Base-by-base conservation (phyloP, 2,888 invertebrate species). In the Lamproptera curius region DNA sequence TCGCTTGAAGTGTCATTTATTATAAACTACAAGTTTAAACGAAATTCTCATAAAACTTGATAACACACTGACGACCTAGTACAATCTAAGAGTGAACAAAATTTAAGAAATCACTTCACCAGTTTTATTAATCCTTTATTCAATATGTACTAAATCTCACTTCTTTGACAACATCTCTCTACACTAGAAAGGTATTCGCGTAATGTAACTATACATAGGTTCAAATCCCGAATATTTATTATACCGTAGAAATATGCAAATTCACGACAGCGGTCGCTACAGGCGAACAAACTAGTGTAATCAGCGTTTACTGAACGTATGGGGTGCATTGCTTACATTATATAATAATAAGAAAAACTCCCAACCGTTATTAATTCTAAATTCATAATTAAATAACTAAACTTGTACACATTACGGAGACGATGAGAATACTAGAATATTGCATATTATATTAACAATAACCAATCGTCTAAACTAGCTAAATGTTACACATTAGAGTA, bases 291-390 rank as follows among this genome's bases (percentile, higher is more conserved):
- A 33, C 36, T 31, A 53, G 61, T 70, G 68, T 70, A 69, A 63
- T 69, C 67, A 65, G 54, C 59, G 50, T 58, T 20, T 59, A 67
- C 61, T 62, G 65, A 66, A 64, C 63, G 52, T 62, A 59, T 55
- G 57, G 55, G 56, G 60, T 65, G 62, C 63, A 58, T 44, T 54
- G 54, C 58, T 58, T 63, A 59, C 52, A 57, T 53, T 49, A 56
- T 58, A 5, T 40, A 59, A 59, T 62, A 58, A 54, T 61, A 63
- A 63, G 56, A 63, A 65, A 63, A 65, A 55, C 52, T 59, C 62
- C 59, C 36, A 11, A n/a, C 65, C 70, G 75, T 79, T 78, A 72
- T 65, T 37, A 54, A 48, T 67, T n/a, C n/a, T 76, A 77, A 26
- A 41, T 31, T 61, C 53, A 53, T 62, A 60, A 63, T 62, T 47